These are phyloP conservation scores for Drosophila lowei DNA, from an alignment of 1,140 invertebrate genomes.

Conservation along the genomic window DNA sequence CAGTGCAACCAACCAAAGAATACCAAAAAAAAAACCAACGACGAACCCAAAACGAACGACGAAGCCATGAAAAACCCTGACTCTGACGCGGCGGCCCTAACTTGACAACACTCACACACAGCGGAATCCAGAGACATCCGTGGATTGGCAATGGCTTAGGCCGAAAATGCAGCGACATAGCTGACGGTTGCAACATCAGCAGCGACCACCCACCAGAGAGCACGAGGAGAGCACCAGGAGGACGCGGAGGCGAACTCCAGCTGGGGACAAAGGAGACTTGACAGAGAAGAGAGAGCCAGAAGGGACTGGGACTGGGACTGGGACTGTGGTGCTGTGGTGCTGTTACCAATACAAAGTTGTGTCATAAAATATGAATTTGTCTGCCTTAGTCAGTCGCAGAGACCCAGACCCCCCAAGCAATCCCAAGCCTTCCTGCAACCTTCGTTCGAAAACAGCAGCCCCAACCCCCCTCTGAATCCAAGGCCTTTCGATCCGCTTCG, in stretches of 20 bases:
- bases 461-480: constrained; percentile 18
- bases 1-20: too few species aligned
- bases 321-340: not conserved
- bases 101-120: constrained; percentile 26
- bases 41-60: too few species aligned
- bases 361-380: constrained; percentile 81
- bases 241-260: not conserved
- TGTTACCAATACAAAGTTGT: constrained; percentile 53
- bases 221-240: constrained; percentile 8
- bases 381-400: constrained; percentile 32
- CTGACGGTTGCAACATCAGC: not conserved
- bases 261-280: not conserved
- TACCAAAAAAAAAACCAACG: too few species aligned
- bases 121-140: not conserved
- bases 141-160: too few species aligned
- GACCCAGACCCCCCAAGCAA: constrained; percentile 59
- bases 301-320: too few species aligned
- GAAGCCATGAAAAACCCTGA: not conserved
- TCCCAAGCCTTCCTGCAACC: not conserved
- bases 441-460: too few species aligned
- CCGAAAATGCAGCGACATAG: constrained; percentile 54
- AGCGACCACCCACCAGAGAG: constrained; percentile 25
- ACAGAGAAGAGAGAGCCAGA: not conserved
- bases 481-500: constrained; percentile 25
- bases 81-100: constrained; percentile 37